phyloP scores from a whole-genome alignment of 2,797 vertebrate species.

The Xenops minutus region DNA sequence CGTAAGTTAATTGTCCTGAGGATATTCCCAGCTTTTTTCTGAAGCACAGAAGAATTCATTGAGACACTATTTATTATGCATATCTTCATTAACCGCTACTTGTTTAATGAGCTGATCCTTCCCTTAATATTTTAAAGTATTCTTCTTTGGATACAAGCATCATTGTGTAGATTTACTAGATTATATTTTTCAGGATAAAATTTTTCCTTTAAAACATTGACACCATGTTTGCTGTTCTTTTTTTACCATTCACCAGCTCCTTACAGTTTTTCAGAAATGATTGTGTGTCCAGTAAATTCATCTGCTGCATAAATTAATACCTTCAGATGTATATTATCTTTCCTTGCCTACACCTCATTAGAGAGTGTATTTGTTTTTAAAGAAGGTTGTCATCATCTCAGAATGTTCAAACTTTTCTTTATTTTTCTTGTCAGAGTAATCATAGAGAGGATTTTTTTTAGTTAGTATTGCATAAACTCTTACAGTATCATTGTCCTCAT shows the following conservation, averaged over 20 bases:
- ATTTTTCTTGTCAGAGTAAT: constrained; percentile 23
- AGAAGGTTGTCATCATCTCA: not conserved
- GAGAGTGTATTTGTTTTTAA: not conserved
- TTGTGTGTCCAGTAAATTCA: not conserved
- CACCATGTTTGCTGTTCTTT: not conserved
- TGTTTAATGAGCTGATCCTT: not conserved
- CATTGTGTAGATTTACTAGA: not conserved
- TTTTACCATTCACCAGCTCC: not conserved
- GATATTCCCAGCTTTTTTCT: not conserved
- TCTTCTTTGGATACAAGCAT: not conserved
- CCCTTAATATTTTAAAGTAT: not conserved
- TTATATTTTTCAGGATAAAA: not conserved
- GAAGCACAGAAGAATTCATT: not conserved
- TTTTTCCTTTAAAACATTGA: not conserved
- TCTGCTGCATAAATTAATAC: not conserved
- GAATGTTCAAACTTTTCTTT: constrained; percentile 13
- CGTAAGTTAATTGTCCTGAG: not conserved
- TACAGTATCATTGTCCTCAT: not conserved
- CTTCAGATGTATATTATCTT: not conserved
- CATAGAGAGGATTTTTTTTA: not conserved
- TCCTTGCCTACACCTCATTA: not conserved
- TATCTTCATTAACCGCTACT: not conserved
- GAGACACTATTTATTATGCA: not conserved
- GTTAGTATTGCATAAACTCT: not conserved
- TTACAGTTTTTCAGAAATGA: not conserved